Percentiles rank a stretch among this genome's conserved stretches.
Conservation (phyloP, 2,888 invertebrate species). For the Heteromyza rotundicornis region DNA sequence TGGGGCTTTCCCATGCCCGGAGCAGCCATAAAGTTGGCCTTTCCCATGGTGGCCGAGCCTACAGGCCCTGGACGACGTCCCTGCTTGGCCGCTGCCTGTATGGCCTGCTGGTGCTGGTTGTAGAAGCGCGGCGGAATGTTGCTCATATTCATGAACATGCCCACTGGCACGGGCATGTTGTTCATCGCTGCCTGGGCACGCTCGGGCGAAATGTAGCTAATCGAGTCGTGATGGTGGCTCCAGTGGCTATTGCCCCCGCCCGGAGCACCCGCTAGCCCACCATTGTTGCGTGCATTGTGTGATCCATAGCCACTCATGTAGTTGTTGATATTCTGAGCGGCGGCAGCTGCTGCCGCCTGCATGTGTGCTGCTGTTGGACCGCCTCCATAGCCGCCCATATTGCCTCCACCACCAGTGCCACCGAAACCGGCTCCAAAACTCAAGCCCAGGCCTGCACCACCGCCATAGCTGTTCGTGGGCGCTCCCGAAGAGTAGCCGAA, state of each 20-base stretch:
- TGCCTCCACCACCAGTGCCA: background rate
- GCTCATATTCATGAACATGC: constrained; percentile 92
- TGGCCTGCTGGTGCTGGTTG: constrained; percentile 75
- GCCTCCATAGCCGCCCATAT: constrained; percentile 29
- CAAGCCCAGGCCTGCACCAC: constrained; percentile 33
- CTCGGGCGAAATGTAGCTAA: constrained; percentile 91
- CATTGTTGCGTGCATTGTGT: constrained; percentile 28
- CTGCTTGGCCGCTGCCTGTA: constrained; percentile 63
- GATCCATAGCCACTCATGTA: constrained; percentile 20
- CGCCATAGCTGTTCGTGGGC: constrained; percentile 16
- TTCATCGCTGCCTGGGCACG: constrained; percentile 76
- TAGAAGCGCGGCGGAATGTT: constrained; percentile 78
- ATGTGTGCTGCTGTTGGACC: background rate
- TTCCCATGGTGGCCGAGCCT: constrained; percentile 32
- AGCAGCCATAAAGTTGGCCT: constrained; percentile 41
- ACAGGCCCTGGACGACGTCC: constrained; percentile 49
- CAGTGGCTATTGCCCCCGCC: constrained; percentile 30
- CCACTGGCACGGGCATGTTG: constrained; percentile 89
- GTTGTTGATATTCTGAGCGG: background rate
- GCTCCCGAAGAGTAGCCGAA: constrained; percentile 37
- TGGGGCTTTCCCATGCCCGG: constrained; percentile 11
- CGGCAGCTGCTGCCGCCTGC: background rate
- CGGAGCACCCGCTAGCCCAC: constrained; percentile 6
- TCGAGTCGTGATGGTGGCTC: constrained; percentile 79
- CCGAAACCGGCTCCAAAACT: constrained; percentile 29